Evolutionary conservation across 2,888 invertebrate species (phyloP).

Genomic region (Cosmorhoe ocellata): DNA sequence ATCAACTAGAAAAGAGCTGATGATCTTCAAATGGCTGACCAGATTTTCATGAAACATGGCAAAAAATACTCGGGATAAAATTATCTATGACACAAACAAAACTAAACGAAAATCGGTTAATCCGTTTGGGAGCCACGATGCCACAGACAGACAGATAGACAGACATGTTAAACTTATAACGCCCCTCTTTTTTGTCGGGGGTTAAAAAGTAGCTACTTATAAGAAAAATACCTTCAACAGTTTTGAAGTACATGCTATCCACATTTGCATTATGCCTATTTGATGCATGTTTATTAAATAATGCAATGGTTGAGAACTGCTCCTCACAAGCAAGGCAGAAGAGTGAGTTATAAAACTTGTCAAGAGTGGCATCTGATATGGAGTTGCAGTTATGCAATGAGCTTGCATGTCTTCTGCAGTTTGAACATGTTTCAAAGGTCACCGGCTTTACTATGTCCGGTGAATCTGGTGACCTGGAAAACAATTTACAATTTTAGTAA

Average conservation of each 20-base stretch:
- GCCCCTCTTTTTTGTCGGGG: too few relatives aligned
- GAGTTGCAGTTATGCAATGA: not conserved
- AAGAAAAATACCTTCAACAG: conserved; percentile 39
- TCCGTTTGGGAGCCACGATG: too few relatives aligned
- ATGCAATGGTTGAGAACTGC: conserved; percentile 37
- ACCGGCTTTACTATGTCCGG: conserved; percentile 48
- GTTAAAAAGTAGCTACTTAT: too few relatives aligned
- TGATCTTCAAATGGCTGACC: too few relatives aligned
- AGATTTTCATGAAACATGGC: too few relatives aligned
- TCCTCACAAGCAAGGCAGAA: conserved; percentile 52
- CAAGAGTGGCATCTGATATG: not conserved
- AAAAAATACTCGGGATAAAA: too few relatives aligned
- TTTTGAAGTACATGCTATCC: conserved; percentile 54
- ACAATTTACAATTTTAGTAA: conserved; percentile 1
- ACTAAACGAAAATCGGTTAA: too few relatives aligned
- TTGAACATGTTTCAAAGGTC: conserved; percentile 43
- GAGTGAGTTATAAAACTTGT: conserved; percentile 19
- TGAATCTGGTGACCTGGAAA: conserved; percentile 46
- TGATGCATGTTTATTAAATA: conserved; percentile 54
- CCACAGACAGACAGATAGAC: too few relatives aligned
- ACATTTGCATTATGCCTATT: conserved; percentile 44
- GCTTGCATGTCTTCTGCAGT: conserved; percentile 34
- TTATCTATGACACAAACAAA: too few relatives aligned
- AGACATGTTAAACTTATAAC: too few relatives aligned
- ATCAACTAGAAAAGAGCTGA: too few relatives aligned